Base-by-base conservation (phyloP, 2,888 invertebrate genomes). In the Amphipoea lucens region DNA sequence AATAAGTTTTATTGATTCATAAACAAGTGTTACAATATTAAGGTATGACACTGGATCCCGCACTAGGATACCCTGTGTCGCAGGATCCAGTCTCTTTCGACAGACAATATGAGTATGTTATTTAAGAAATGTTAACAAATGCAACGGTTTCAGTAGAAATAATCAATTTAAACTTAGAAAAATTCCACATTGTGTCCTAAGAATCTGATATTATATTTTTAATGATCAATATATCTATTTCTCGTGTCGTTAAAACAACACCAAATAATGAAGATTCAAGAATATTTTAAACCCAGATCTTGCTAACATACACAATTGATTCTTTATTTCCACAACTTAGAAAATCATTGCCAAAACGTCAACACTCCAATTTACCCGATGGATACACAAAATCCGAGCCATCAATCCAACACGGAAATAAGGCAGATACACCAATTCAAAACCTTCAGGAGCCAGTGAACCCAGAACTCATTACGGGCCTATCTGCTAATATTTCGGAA, bases 401-500 rank as follows among this genome's bases (percentile, higher is more conserved):
- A 76, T 77, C 72, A 72, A 73, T 81, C 65, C 66, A 70, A 62
- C 67, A 65, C 73, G 81, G 66, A 85, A 88, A 84, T 87, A 78
- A 79, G 83, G 86, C 74, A 80, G 74, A 65, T 72, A 78, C 48
- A 71, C 51, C 78, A 79, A 81, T 86, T 84, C 72, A 78, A 75
- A 81, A 66, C 36, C 70, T 86, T 76, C 71, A 79, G 63, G 80
- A 83, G 85, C 81, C 88, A 86, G 76, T 86, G 88, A 88, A 83
- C 88, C 81, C 78, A 67, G 67, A 80, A 77, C 86, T 89, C 89
- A 89, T 88, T 89, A 88, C 78, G 77, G 68, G 67, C 65, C 77
- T 83, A 79, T 81, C 78, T 77, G 63, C 82, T 89, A 91, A 94
- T 93, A 93, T 92, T 91, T 89, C 79, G 80, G 86, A 72, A 81